These are phyloP conservation scores for Ferdinandea cuprea DNA, from an alignment of 2,888 invertebrate species.

Conservation along the genomic window DNA sequence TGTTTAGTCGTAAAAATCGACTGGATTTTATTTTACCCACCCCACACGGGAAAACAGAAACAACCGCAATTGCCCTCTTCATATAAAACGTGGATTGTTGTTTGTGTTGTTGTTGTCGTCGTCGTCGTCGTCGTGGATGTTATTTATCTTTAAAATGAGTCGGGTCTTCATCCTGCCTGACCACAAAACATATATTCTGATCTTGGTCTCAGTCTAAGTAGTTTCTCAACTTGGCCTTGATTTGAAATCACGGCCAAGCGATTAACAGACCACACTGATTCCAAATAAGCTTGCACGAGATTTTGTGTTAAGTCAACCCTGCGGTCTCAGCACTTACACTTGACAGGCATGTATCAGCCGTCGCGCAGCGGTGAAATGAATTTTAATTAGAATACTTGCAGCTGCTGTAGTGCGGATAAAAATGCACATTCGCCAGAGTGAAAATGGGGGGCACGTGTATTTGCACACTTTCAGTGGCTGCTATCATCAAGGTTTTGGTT, in stretches of 20 bases:
- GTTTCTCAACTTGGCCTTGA: neutral
- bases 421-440: conserved; percentile 17
- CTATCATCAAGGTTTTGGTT: conserved; percentile 9
- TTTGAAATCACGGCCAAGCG: neutral
- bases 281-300: neutral
- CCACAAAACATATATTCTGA: neutral
- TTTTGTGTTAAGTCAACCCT: neutral
- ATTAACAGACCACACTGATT: neutral
- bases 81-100: neutral
- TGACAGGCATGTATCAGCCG: neutral
- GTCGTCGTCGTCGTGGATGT: too few relatives aligned
- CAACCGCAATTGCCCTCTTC: neutral
- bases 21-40: neutral
- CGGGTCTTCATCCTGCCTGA: neutral
- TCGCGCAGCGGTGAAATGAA: conserved; percentile 4
- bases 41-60: neutral
- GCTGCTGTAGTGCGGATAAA: conserved; percentile 25
- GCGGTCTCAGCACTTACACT: neutral
- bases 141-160: too few relatives aligned
- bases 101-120: neutral
- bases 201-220: neutral
- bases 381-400: conserved; percentile 33
- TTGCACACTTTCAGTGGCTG: conserved; percentile 11
- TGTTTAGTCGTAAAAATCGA: neutral
- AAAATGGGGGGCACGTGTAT: conserved; percentile 18